Percentiles rank a stretch among this genome's conserved stretches.
Evolutionary conservation across 2,113 vertebrate species (phyloP).

Genomic region (Hippocampus barbouri): DNA sequence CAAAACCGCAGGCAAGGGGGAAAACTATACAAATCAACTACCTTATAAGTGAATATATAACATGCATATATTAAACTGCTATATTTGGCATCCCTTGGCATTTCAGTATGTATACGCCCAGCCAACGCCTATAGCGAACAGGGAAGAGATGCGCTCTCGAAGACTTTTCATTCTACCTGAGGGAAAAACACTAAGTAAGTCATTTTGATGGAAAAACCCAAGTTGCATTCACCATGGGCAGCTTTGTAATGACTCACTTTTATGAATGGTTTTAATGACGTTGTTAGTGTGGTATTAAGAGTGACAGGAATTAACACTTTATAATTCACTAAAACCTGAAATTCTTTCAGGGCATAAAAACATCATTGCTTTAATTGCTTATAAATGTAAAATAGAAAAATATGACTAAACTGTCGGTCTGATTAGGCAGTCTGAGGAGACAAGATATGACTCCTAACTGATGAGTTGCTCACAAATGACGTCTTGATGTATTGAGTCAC

Average conservation of each 20-base stretch:
- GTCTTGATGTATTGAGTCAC: slow-evolving; percentile 21
- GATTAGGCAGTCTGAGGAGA: background rate
- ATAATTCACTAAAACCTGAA: background rate
- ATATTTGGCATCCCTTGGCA: slow-evolving; percentile 19
- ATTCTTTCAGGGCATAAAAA: background rate
- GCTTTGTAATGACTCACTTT: slow-evolving; percentile 22
- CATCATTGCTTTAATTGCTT: background rate
- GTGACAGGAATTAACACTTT: background rate
- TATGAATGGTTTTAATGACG: background rate
- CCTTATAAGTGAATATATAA: background rate
- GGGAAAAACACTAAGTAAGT: slow-evolving; percentile 1
- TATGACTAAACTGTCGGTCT: background rate
- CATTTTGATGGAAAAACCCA: slow-evolving; percentile 4
- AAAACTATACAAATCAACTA: background rate
- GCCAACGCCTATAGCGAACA: slow-evolving; percentile 11
- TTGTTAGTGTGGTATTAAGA: background rate
- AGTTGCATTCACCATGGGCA: slow-evolving; percentile 3
- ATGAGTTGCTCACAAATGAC: slow-evolving; percentile 16
- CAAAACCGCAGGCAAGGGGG: background rate
- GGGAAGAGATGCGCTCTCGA: slow-evolving; percentile 24
- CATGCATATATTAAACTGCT: background rate
- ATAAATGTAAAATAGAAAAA: background rate
- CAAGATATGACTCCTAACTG: background rate
- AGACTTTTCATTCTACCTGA: slow-evolving; percentile 8
- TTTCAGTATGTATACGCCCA: slow-evolving; percentile 35